Evolutionary conservation across 30 jellyfish, hydroid and myxozoan genomes (phyloP), one percentile per base, ranked within the genome.

Genomic region (Turritopsis rubra): DNA sequence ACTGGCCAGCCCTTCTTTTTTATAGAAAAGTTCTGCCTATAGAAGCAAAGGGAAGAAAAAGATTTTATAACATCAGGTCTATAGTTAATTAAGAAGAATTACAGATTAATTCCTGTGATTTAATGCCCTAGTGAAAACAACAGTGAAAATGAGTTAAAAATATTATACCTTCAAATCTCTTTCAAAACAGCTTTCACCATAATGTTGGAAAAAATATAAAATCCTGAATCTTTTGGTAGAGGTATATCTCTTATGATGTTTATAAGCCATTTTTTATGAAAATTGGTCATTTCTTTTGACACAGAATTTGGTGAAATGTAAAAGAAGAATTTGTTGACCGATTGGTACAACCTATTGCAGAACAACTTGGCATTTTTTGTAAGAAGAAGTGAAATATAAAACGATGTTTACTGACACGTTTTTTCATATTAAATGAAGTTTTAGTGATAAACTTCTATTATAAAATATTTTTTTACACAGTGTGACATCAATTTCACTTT

Each of bases 331-430:
- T 25, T 27, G 80, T 80, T 28, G 81, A 54, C n/a, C 87, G 87
- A 23, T 80, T 80, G 1, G 87, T 80, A 28, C 81, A 80, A 41
- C 87, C 87, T 54, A 80, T 54, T 17, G 87, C 87, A 53, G 80
- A 41, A 28, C 87, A 80, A 68, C 54, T 80, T 41, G n/a, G n/a
- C n/a, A n/a, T n/a, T n/a, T n/a, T n/a, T n/a, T n/a, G n/a, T n/a
- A n/a, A n/a, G n/a, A n/a, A n/a, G n/a, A n/a, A n/a, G n/a, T n/a
- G n/a, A n/a, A n/a, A n/a, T n/a, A n/a, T n/a, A n/a, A n/a, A n/a
- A n/a, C n/a, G n/a, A n/a, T n/a, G n/a, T n/a, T n/a, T n/a, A n/a
- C n/a, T n/a, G n/a, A n/a, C n/a, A n/a, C n/a, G n/a, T n/a, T n/a
- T n/a, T n/a, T n/a, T n/a, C n/a, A n/a, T n/a, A n/a, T n/a, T n/a